A percentile compares a stretch with the other conserved stretches of the same genome.
Evolutionary conservation across 2,797 vertebrate genomes (phyloP).

Genomic region (Sebastes goodei): DNA sequence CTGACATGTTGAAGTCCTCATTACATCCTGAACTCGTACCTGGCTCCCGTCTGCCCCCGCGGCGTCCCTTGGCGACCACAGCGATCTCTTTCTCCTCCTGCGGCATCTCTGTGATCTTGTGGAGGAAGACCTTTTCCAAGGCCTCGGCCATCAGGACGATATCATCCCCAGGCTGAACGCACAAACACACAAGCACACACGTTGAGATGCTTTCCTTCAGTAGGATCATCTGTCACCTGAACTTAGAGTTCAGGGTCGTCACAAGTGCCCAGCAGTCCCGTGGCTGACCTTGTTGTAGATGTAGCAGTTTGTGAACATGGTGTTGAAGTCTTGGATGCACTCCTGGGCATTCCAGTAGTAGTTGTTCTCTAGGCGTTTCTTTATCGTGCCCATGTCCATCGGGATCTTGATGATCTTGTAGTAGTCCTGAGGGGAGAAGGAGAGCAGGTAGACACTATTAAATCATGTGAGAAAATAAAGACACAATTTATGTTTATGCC

Average conservation of each 20-base stretch:
- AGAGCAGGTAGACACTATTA: neutral
- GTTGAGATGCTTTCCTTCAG: neutral
- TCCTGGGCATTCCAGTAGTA: slow-evolving; percentile 96
- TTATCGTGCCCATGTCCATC: slow-evolving; percentile 97
- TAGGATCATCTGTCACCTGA: neutral
- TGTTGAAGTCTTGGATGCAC: slow-evolving; percentile 97
- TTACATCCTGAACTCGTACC: slow-evolving; percentile 68
- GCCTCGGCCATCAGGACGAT: slow-evolving; percentile 95
- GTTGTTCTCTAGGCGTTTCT: slow-evolving; percentile 90
- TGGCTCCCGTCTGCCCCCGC: slow-evolving; percentile 86
- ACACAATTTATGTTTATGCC: no score
- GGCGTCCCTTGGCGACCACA: slow-evolving; percentile 87
- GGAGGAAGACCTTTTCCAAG: slow-evolving; percentile 92
- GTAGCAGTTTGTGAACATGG: slow-evolving; percentile 99
- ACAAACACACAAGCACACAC: slow-evolving; percentile 19
- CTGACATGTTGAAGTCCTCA: neutral
- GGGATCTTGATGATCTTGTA: slow-evolving; percentile 93
- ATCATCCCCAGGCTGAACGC: slow-evolving; percentile 89
- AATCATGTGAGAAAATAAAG: neutral
- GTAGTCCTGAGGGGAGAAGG: slow-evolving; percentile 86
- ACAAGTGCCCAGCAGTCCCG: neutral
- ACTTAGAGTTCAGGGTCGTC: neutral
- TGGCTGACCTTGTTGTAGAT: slow-evolving; percentile 93
- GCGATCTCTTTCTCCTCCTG: slow-evolving; percentile 91
- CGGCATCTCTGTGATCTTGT: slow-evolving; percentile 93